These are phyloP conservation scores for Polymixis flavicincta DNA, from an alignment of 2,888 invertebrate species.

Conservation along the genomic window DNA sequence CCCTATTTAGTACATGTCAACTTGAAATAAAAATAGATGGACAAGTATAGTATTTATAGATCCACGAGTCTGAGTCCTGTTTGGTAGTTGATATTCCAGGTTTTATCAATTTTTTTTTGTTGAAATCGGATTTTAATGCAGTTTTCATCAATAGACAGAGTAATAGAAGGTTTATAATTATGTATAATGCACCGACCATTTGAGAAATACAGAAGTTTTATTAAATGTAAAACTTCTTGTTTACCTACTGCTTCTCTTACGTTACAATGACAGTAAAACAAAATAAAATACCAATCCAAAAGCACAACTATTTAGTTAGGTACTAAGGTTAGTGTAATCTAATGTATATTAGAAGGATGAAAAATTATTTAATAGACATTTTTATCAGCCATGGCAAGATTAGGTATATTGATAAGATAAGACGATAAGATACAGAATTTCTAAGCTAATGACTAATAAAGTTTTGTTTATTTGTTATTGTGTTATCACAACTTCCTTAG, in stretches of 20 bases:
- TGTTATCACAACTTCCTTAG: neutral
- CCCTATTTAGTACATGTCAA: neutral
- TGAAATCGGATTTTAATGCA: too few species aligned
- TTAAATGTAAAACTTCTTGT: neutral
- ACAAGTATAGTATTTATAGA: too few species aligned
- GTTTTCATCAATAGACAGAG: too few species aligned
- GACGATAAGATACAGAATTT: neutral
- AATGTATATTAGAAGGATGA: neutral
- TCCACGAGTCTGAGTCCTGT: too few species aligned
- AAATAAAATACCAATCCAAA: neutral
- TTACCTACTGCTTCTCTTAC: neutral
- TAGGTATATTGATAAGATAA: constrained; percentile 26
- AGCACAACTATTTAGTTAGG: neutral
- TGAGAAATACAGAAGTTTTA: too few species aligned
- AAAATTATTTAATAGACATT: neutral
- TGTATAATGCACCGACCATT: too few species aligned
- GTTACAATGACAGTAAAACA: neutral
- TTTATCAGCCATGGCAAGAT: neutral
- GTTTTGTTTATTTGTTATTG: constrained; percentile 7
- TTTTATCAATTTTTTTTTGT: too few species aligned
- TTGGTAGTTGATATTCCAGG: too few species aligned
- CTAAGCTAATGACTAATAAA: neutral
- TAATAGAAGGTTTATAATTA: too few species aligned
- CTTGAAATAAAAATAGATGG: neutral
- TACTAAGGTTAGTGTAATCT: neutral